A percentile compares a stretch with the other conserved stretches of the same genome.
phyloP scores from a whole-genome alignment of 1,140 invertebrate genomes.

The Lasaia peninsularis region DNA sequence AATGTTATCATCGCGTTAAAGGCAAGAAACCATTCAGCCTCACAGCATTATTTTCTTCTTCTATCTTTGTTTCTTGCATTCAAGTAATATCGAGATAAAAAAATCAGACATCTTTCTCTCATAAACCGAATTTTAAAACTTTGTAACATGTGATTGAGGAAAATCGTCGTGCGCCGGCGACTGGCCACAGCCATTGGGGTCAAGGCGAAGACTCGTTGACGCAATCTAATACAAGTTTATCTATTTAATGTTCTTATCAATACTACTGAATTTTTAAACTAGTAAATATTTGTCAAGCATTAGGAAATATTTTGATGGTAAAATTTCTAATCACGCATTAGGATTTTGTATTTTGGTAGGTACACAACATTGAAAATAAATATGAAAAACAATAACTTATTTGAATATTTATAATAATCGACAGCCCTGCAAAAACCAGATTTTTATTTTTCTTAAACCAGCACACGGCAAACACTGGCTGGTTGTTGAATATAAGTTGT shows the following conservation, averaged over 20 bases:
- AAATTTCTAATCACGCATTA: background rate
- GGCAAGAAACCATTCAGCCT: no score
- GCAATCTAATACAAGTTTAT: slow-evolving; percentile 50
- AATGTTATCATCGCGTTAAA: no score
- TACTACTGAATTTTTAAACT: slow-evolving; percentile 35
- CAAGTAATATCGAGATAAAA: background rate
- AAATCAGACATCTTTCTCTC: background rate
- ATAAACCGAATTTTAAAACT: slow-evolving; percentile 22
- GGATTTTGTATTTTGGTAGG: no score
- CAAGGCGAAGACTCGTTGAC: slow-evolving; percentile 53
- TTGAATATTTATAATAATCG: no score
- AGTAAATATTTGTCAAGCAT: slow-evolving; percentile 24
- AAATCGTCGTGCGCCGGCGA: slow-evolving; percentile 35
- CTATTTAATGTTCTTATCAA: slow-evolving; percentile 50
- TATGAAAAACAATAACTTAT: no score
- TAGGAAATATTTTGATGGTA: slow-evolving; percentile 18
- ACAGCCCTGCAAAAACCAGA: no score
- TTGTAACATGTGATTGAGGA: slow-evolving; percentile 33
- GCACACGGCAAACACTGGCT: no score
- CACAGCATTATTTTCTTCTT: no score
- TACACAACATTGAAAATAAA: no score
- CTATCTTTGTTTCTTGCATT: no score
- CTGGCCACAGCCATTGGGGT: slow-evolving; percentile 45
- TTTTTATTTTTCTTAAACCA: no score
- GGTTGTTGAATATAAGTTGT: no score